phyloP scores from a whole-genome alignment of 2,888 invertebrate species.

The Liposcelis brunnea region DNA sequence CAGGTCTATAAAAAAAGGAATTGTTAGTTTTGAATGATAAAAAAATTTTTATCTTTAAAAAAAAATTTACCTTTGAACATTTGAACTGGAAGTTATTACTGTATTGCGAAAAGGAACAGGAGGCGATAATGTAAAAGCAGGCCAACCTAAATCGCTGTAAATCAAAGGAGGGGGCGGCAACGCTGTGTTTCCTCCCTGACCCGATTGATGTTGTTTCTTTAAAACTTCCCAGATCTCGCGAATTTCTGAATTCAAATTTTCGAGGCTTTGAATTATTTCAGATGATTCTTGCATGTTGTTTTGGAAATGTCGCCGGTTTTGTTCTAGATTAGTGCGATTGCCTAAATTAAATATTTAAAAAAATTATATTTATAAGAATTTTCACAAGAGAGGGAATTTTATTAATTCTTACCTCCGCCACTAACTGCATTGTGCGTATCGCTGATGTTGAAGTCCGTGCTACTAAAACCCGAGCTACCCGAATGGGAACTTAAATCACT shows the following conservation, averaged over 20 bases:
- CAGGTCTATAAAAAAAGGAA: neutral
- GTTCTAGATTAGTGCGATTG: neutral
- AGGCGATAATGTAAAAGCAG: neutral
- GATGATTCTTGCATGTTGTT: slow-evolving; percentile 36
- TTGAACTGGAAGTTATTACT: too few relatives aligned
- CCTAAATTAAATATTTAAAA: neutral
- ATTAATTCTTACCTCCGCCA: neutral
- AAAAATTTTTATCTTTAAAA: too few relatives aligned
- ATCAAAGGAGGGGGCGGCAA: neutral
- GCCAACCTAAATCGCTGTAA: neutral
- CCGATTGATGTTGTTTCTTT: neutral
- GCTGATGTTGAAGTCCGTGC: slow-evolving; percentile 45
- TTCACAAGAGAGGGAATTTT: too few relatives aligned
- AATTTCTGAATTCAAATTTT: slow-evolving; percentile 51
- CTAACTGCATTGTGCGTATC: slow-evolving; percentile 20
- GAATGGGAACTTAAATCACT: slow-evolving; percentile 47
- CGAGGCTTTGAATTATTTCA: slow-evolving; percentile 49
- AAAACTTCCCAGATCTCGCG: slow-evolving; percentile 51
- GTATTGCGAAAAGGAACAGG: too few relatives aligned
- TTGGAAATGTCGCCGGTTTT: slow-evolving; percentile 3
- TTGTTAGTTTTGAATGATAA: too few relatives aligned
- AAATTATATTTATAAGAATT: neutral
- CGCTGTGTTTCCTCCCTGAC: neutral
- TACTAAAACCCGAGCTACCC: slow-evolving; percentile 44
- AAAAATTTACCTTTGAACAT: too few relatives aligned